Evolutionary conservation across 2,888 invertebrate genomes (phyloP).

Genomic region (Orchesella flavescens): DNA sequence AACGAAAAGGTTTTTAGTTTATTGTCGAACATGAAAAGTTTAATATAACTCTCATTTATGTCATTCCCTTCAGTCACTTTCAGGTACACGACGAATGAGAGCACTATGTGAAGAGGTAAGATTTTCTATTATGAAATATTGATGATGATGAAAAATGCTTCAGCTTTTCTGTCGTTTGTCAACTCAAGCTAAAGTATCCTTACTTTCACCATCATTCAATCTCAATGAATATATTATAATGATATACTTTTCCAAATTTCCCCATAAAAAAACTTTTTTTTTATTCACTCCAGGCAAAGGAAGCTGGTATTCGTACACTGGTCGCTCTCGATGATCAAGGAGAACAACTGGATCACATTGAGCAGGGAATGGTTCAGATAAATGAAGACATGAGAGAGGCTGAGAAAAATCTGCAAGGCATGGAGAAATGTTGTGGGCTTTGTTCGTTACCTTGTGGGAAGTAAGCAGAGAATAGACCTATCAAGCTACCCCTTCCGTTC

Average conservation of each 20-base stretch:
- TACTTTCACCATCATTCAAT: background rate
- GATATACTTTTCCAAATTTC: background rate
- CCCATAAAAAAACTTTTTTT: conserved; percentile 44
- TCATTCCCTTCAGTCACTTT: conserved; percentile 82
- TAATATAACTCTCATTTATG: no score
- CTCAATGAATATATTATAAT: background rate
- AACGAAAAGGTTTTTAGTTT: no score
- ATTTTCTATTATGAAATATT: conserved; percentile 1
- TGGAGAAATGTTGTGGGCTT: conserved; percentile 99
- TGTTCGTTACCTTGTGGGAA: conserved; percentile 99
- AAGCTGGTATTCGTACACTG: conserved; percentile 99
- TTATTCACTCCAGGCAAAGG: conserved; percentile 95
- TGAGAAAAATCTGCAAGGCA: conserved; percentile 98
- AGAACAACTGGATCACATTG: conserved; percentile 99
- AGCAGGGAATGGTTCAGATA: conserved; percentile 99
- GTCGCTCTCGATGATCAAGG: conserved; percentile 99
- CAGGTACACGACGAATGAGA: conserved; percentile 93
- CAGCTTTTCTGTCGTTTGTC: background rate
- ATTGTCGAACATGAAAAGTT: no score
- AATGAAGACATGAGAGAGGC: conserved; percentile 99
- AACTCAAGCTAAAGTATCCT: no score
- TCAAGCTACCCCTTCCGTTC: background rate
- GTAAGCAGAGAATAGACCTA: conserved; percentile 77
- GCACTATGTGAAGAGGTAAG: conserved; percentile 94
- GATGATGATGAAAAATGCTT: background rate